Evolutionary conservation across 2,797 vertebrate species (phyloP).

Genomic region (Nyctalus aviator): DNA sequence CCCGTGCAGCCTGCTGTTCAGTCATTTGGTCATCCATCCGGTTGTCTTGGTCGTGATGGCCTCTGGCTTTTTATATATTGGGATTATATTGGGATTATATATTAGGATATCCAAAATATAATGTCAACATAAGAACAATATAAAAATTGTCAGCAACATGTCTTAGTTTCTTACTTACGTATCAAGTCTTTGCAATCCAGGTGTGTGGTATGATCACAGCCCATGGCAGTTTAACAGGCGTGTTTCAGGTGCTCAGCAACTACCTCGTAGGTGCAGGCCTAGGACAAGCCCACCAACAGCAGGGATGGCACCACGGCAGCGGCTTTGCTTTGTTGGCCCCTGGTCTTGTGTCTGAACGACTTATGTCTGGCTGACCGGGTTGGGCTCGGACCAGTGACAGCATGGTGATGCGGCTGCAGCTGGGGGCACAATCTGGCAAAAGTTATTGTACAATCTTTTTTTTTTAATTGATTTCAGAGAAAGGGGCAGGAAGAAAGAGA

Average conservation of each 20-base stretch:
- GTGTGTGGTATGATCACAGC: accelerated
- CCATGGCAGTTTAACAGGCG: background rate
- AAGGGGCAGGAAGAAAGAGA: too few species aligned
- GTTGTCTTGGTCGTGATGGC: too few species aligned
- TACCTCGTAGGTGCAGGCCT: background rate
- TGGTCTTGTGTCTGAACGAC: background rate
- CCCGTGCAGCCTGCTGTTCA: too few species aligned
- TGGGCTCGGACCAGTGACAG: background rate
- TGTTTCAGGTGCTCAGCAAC: background rate
- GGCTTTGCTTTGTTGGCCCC: background rate
- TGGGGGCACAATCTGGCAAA: background rate
- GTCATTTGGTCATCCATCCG: too few species aligned
- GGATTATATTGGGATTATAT: too few species aligned
- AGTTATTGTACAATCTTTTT: slow-evolving; percentile 37
- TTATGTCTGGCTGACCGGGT: background rate
- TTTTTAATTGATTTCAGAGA: too few species aligned
- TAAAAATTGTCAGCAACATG: background rate
- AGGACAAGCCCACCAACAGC: background rate
- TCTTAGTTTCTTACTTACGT: background rate
- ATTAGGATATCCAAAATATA: background rate
- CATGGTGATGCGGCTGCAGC: background rate
- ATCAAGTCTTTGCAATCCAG: background rate
- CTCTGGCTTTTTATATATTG: too few species aligned
- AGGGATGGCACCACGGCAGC: too few species aligned
- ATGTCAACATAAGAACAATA: accelerated